Evolutionary conservation across 2,888 invertebrate genomes (phyloP), one percentile per base, ranked within the genome.

Genomic region (Acleris sparsana): DNA sequence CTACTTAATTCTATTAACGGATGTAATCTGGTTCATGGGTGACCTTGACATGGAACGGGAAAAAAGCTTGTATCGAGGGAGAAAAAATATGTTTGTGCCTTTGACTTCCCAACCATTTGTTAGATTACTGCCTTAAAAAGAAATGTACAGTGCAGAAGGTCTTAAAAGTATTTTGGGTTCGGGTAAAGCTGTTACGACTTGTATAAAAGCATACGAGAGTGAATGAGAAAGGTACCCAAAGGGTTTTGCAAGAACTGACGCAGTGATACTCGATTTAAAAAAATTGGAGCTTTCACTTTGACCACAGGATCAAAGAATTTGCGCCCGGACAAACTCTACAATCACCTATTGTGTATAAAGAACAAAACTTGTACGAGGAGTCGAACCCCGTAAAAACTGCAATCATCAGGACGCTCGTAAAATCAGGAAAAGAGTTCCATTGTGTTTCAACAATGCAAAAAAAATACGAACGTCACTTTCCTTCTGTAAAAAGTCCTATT

Each of bases 371-470:
- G 60, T 55, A 44, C 20, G 25, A 33, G 55, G 51, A 55, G 55
- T 16, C n/a, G 43, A 43, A 43, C 53, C 59, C 17, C 60, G 65
- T 61, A 65, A 65, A 64, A 56, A 55, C 55, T 65, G 51, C 65
- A 65, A 65, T 65, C 65, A 65, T 49, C 16, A 29, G 17, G 17
- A 18, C 53, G 60, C 17, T 56, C 56, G 65, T 65, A 51, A 66
- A 62, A 66, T 66, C 66, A 66, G 22, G 60, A 46, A 65, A 65
- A 66, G 62, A 61, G 66, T 62, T 46, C 66, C 66, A 66, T 66
- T 66, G 66, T 66, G 52, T 46, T 62, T 39, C 46, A 57, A 66
- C 66, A 86, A 88, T 85, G 83, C 82, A 83, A 87, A 88, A 88
- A n/a, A 62, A 65, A 66, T 39, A 52, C 61, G 46, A 65, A 55